Base-by-base conservation (phyloP, 2,797 vertebrate species). In the Anguilla pacifica region DNA sequence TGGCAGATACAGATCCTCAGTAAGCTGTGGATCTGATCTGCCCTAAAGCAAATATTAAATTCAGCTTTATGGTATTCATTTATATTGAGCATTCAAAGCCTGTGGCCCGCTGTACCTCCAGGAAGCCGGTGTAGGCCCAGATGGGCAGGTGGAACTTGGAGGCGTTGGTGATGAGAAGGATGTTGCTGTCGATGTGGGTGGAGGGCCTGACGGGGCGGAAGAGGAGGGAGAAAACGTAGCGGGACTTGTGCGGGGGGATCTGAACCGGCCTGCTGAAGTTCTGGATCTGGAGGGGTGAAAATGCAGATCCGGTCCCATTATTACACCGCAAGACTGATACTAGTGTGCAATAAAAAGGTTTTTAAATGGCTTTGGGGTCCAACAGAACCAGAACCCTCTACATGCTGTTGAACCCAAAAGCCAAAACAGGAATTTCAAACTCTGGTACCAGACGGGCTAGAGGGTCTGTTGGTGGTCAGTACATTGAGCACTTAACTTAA, bases 61-160 rank as follows among this genome's bases (percentile, higher is more conserved):
- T 67, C 3, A 67, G 2, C 19, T 61, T 6, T 17, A n/a, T 67
- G 15, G 0, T 2, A 61, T 67, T 67, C 1, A 10, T 67, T 67
- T 67, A 67, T 25, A 67, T 67, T 9, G 25, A 67, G 9, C 7
- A 67, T n/a, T 67, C 61, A 67, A 67, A 67, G 11, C 61, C 85
- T 0, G 4, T 19, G 17, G 39, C 13, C 13, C 53, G 3, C 61
- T 95, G 94, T 96, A 99, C 99, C 96, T 99, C 98, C 92, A 99
- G 93, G 96, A 99, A 99, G 91, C 99, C 99, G 11, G 98, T 99
- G 94, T 99, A 99, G 7, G 98, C 98, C 91, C 98, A 94, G 90
- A 99, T 97, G 83, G 99, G 99, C 87, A 99, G 96, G 92, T 99
- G 98, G 93, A 99, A 99, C 95, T 98, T 99, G 84, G 98, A 99